Percentiles rank a stretch among this genome's conserved stretches.
Conservation (phyloP, 2,797 vertebrate genomes). For the Enteromius thamalakanensis region DNA sequence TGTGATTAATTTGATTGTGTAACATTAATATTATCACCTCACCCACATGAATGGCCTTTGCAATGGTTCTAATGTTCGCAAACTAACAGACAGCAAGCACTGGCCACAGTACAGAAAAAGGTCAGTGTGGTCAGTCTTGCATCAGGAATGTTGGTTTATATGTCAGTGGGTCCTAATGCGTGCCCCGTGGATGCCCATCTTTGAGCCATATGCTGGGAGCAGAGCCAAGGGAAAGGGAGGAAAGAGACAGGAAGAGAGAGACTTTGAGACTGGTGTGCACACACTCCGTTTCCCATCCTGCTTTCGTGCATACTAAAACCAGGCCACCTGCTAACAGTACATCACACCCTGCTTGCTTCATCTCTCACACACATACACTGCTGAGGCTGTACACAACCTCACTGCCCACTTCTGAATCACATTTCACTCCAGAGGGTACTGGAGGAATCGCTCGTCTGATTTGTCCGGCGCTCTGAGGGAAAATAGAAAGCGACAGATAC, state of each 20-base stretch:
- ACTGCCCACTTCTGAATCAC: slow-evolving; percentile 28
- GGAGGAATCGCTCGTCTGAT: slow-evolving; percentile 35
- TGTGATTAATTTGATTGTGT: not conserved
- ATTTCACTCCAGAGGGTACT: slow-evolving; percentile 39
- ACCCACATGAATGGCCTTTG: not conserved
- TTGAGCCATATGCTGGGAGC: slow-evolving; percentile 54
- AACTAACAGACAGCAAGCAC: slow-evolving; percentile 18
- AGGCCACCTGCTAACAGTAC: slow-evolving; percentile 50
- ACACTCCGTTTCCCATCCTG: slow-evolving; percentile 44
- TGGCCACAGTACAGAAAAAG: slow-evolving; percentile 20
- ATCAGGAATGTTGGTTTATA: slow-evolving; percentile 42
- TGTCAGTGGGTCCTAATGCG: slow-evolving; percentile 55
- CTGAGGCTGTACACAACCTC: slow-evolving; percentile 13
- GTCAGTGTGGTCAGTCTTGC: slow-evolving; percentile 45
- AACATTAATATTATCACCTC: slow-evolving; percentile 2
- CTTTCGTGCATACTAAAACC: slow-evolving; percentile 46
- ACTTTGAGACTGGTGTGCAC: slow-evolving; percentile 47
- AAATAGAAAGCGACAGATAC: slow-evolving; percentile 31
- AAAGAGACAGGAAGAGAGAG: slow-evolving; percentile 41
- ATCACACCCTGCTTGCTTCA: slow-evolving; percentile 47
- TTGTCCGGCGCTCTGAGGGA: slow-evolving; percentile 31
- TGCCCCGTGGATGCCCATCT: slow-evolving; percentile 44
- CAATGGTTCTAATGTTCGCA: not conserved
- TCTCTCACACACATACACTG: slow-evolving; percentile 20
- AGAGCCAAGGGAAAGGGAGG: slow-evolving; percentile 43